Conservation (phyloP, 2,888 invertebrate species). For the Ptychoptera albimana region DNA sequence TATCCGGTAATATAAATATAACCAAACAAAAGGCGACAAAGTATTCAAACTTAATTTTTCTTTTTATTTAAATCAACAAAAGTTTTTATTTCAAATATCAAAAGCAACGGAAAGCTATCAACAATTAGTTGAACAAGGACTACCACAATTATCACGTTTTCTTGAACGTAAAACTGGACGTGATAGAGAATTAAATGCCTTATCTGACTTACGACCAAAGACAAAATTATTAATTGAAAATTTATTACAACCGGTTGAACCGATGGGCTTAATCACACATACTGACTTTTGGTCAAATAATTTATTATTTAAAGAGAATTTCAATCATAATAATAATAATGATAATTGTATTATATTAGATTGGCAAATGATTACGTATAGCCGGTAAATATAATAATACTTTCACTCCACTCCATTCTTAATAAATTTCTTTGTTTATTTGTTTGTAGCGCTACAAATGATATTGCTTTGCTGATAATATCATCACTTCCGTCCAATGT, state of each 20-base stretch:
- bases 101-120: slow-evolving; percentile 67
- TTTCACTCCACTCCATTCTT: too few species aligned
- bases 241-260: slow-evolving; percentile 52
- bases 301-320: slow-evolving; percentile 44
- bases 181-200: slow-evolving; percentile 40
- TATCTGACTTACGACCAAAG: slow-evolving; percentile 41
- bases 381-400: slow-evolving; percentile 24
- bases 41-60: neutral
- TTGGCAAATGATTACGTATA: slow-evolving; percentile 74
- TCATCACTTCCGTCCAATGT: slow-evolving; percentile 58
- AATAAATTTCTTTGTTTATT: neutral
- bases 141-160: slow-evolving; percentile 60
- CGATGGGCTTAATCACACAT: slow-evolving; percentile 59
- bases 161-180: slow-evolving; percentile 48
- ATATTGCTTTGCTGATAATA: slow-evolving; percentile 53
- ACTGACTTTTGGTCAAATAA: slow-evolving; percentile 78
- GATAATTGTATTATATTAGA: slow-evolving; percentile 55
- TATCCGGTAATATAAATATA: slow-evolving; percentile 16
- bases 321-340: slow-evolving; percentile 22
- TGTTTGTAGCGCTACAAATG: slow-evolving; percentile 47
- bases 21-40: too few species aligned
- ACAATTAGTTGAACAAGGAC: slow-evolving; percentile 57
- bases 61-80: neutral
- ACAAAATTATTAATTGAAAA: slow-evolving; percentile 58
- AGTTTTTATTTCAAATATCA: slow-evolving; percentile 60